Evolutionary conservation across 2,797 vertebrate species (phyloP).

Genomic region (Crenuchus spilurus): DNA sequence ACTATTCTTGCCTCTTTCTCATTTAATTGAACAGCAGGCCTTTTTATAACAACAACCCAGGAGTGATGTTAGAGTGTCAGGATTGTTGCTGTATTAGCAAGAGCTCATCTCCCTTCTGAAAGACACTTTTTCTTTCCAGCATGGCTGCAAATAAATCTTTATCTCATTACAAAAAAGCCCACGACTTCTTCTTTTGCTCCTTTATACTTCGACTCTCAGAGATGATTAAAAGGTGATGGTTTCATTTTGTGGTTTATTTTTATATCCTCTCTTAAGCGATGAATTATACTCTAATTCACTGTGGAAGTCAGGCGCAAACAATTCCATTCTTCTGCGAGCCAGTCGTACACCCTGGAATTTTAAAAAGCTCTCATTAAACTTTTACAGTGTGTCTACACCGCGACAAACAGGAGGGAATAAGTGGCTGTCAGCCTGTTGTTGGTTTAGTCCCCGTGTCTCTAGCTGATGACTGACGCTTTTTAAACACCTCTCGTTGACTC

Average conservation of each 20-base stretch:
- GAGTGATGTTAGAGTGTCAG: neutral
- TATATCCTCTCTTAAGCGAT: neutral
- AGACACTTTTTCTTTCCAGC: neutral
- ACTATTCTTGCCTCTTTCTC: neutral
- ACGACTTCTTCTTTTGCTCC: neutral
- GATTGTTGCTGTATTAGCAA: neutral
- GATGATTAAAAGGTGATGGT: neutral
- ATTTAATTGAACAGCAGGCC: neutral
- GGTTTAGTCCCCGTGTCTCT: neutral
- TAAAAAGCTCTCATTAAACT: constrained; percentile 24
- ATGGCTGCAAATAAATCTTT: neutral
- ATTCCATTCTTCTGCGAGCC: neutral
- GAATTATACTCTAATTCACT: constrained; percentile 5
- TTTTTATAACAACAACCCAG: neutral
- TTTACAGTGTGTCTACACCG: constrained; percentile 13
- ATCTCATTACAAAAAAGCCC: neutral
- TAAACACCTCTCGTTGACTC: constrained; percentile 15
- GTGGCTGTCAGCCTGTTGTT: constrained; percentile 9
- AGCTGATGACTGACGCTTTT: constrained; percentile 9
- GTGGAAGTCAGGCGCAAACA: neutral
- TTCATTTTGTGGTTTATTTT: neutral
- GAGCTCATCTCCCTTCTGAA: constrained; percentile 1
- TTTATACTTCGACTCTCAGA: neutral
- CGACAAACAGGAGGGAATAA: neutral
- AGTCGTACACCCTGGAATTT: constrained; percentile 6